Base-by-base conservation (phyloP, 2,113 vertebrate genomes). In the Sclerurus mexicanus region DNA sequence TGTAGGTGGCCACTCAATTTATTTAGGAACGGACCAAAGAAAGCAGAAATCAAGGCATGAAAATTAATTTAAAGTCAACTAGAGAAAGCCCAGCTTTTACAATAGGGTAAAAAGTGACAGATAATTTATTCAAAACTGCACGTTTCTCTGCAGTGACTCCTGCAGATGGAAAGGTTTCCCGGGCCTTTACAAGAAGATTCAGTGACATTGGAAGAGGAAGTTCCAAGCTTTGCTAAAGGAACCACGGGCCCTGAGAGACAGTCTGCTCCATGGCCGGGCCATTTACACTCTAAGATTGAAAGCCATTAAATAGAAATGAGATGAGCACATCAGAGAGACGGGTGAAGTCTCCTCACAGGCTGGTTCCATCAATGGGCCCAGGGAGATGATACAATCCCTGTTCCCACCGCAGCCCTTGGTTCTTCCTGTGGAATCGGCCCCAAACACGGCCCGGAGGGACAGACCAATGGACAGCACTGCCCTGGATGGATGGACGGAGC, bases 291-390 rank as follows among this genome's bases (percentile, higher is more conserved):
- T 3, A 7, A 75, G 10, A 82, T 4, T 9, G 62, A 73, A 66
- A 66, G 0, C 18, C 40, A 40, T 4, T 2, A 17, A 44, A 50
- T 5, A 35, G 39, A 72, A 24, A 1, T 0, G 1, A 82, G 83
- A 8, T 5, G 14, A 40, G 17, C 0, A 0, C 5, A 11, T 20
- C 2, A 10, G 23, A 59, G n/a, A 39, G 19, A 2, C 0, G 9
- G 22, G 6, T 23, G 56, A 40, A 33, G n/a, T 5, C 5, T 24
- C 14, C 13, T 31, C 7, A 7, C 18, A 44, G 50, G 18, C 4
- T 0, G 1, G 37, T 46, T 49, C 46, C 71, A 56, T 49, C 23
- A 42, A 1, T 8, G 12, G 50, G 55, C 9, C 31, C 31, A 25
- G 7, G 8, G 30, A 35, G 55, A 18, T 30, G 49, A 40, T 11